phyloP scores from a whole-genome alignment of 2,797 vertebrate genomes.

The Chiloscyllium punctatum region DNA sequence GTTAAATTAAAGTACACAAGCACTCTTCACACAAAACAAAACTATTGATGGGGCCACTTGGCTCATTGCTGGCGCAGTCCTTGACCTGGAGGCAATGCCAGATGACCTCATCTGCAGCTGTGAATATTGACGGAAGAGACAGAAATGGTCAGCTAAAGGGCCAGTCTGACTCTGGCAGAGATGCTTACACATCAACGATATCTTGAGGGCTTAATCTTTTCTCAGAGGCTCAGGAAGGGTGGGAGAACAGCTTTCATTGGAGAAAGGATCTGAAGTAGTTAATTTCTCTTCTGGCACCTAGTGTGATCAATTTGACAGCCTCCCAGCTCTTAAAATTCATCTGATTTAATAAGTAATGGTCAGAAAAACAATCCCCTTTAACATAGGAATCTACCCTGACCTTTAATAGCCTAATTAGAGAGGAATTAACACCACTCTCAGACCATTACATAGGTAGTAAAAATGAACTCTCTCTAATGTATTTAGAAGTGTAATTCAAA shows the following conservation, averaged over 20 bases:
- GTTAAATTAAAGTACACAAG: not conserved
- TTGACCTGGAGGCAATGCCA: not conserved
- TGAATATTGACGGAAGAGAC: not conserved
- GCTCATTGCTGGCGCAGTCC: not conserved
- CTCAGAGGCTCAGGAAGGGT: not conserved
- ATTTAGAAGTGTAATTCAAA: not conserved
- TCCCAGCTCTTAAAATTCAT: not conserved
- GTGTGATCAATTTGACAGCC: not conserved
- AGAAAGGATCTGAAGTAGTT: not conserved
- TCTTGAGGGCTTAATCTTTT: not conserved
- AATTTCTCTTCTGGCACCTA: not conserved
- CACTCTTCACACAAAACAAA: not conserved
- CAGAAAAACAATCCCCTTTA: not conserved
- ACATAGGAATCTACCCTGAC: constrained; percentile 9
- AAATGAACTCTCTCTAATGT: not conserved
- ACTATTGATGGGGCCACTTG: not conserved
- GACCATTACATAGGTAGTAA: constrained; percentile 11
- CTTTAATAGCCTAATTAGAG: not conserved
- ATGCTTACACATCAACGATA: not conserved
- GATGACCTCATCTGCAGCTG: not conserved
- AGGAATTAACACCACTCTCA: constrained; percentile 25
- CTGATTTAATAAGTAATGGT: not conserved
- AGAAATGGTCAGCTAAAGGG: not conserved
- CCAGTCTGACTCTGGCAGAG: not conserved
- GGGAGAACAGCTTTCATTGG: not conserved